Percentiles rank a stretch among this genome's conserved stretches.
Conservation (phyloP, 2,888 invertebrate genomes). For the Mylabris sibirica region DNA sequence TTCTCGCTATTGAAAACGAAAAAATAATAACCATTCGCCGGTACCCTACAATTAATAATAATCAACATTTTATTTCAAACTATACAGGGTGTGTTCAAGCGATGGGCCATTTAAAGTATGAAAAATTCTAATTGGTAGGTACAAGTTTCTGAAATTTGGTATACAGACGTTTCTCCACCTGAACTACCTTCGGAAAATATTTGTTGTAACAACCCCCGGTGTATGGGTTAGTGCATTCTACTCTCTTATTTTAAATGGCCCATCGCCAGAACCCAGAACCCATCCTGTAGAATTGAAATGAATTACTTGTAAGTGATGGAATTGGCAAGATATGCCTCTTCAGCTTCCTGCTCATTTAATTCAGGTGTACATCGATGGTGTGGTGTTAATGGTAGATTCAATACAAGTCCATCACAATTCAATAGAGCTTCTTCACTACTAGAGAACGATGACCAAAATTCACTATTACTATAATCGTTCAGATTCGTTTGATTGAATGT, state of each 20-base stretch:
- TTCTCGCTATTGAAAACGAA: slow-evolving; percentile 85
- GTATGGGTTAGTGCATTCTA: too few relatives aligned
- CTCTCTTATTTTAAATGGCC: too few relatives aligned
- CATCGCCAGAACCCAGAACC: too few relatives aligned
- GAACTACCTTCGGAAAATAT: too few relatives aligned
- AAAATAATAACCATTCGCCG: slow-evolving; percentile 81
- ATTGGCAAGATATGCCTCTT: slow-evolving; percentile 66
- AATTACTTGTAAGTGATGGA: slow-evolving; percentile 73
- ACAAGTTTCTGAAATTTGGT: too few relatives aligned
- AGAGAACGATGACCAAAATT: slow-evolving; percentile 83
- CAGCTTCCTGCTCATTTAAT: slow-evolving; percentile 60
- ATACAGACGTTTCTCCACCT: too few relatives aligned
- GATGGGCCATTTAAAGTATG: too few relatives aligned
- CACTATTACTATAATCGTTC: slow-evolving; percentile 77
- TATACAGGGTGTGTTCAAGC: too few relatives aligned
- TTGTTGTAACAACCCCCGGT: too few relatives aligned
- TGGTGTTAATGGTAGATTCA: slow-evolving; percentile 75
- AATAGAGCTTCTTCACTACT: slow-evolving; percentile 80
- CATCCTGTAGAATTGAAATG: neutral
- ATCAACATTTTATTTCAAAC: neutral
- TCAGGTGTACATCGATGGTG: slow-evolving; percentile 65
- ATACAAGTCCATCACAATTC: slow-evolving; percentile 76
- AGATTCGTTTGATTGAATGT: slow-evolving; percentile 71
- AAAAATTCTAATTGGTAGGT: too few relatives aligned
- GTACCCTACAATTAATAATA: slow-evolving; percentile 65